Conservation (phyloP, 1,140 invertebrate species). For the Drosophila dunni region DNA sequence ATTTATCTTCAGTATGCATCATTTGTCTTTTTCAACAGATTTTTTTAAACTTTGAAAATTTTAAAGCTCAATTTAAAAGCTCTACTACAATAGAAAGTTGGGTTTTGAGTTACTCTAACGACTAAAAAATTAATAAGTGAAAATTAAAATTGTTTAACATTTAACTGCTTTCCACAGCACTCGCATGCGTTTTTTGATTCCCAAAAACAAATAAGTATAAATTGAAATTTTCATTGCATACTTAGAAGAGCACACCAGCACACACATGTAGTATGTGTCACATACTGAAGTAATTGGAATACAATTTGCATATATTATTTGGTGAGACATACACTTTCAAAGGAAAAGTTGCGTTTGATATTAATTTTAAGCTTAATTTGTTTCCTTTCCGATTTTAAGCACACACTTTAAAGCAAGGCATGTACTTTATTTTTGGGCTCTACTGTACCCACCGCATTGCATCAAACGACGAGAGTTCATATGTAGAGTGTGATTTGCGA, state of each 20-base stretch:
- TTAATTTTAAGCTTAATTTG: slow-evolving; percentile 34
- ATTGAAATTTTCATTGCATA: slow-evolving; percentile 37
- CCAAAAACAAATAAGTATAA: slow-evolving; percentile 5
- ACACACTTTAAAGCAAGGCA: slow-evolving; percentile 32
- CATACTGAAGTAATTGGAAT: slow-evolving; percentile 17
- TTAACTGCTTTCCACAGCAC: no score
- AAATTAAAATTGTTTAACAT: no score
- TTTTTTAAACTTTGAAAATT: no score
- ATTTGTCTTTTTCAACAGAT: no score
- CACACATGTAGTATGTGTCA: background rate
- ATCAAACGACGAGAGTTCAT: background rate
- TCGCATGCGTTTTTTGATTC: slow-evolving; percentile 55
- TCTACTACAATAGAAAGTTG: no score
- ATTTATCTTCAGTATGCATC: no score
- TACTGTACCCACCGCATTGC: background rate
- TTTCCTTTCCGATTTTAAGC: slow-evolving; percentile 14
- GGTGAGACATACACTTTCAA: slow-evolving; percentile 11
- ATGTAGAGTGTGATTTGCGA: slow-evolving; percentile 35
- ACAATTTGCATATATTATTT: slow-evolving; percentile 50
- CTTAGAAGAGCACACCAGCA: slow-evolving; percentile 6
- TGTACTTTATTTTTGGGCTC: slow-evolving; percentile 36
- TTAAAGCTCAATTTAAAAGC: no score
- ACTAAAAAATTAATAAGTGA: no score
- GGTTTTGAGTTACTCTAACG: no score
- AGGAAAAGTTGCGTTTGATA: slow-evolving; percentile 40